A percentile compares a stretch with the other conserved stretches of the same genome.
phyloP scores from a whole-genome alignment of 2,888 invertebrate genomes.

The Schizaphis graminum region DNA sequence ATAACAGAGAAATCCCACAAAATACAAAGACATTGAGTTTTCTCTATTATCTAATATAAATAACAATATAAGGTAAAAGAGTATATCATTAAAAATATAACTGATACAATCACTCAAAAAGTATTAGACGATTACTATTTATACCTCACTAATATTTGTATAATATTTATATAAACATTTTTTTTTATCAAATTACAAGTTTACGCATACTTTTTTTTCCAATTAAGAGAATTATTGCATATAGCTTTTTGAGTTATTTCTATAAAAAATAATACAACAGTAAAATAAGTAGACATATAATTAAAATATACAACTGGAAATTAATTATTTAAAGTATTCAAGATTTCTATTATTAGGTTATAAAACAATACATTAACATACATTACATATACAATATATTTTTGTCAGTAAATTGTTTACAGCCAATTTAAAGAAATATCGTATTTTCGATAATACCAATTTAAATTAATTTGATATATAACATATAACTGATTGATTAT shows the following conservation, averaged over 20 bases:
- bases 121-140: too few species aligned
- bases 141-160: too few species aligned
- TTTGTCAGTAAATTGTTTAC: background rate
- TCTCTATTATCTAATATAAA: too few species aligned
- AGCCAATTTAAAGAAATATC: background rate
- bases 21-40: too few species aligned
- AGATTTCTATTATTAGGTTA: background rate
- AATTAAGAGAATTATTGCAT: background rate
- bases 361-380: background rate
- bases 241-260: background rate
- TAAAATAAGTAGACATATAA: too few species aligned
- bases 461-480: background rate
- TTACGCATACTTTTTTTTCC: too few species aligned
- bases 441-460: background rate
- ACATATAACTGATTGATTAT: background rate
- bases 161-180: background rate
- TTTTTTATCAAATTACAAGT: background rate
- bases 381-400: too few species aligned
- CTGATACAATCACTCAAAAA: too few species aligned
- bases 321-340: background rate
- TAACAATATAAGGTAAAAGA: too few species aligned
- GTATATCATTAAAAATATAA: too few species aligned
- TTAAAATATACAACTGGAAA: background rate
- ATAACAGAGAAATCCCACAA: too few species aligned
- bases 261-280: too few species aligned